A percentile compares a stretch with the other conserved stretches of the same genome.
Evolutionary conservation across 2,113 vertebrate genomes (phyloP).

Genomic region (Galeopterus variegatus): DNA sequence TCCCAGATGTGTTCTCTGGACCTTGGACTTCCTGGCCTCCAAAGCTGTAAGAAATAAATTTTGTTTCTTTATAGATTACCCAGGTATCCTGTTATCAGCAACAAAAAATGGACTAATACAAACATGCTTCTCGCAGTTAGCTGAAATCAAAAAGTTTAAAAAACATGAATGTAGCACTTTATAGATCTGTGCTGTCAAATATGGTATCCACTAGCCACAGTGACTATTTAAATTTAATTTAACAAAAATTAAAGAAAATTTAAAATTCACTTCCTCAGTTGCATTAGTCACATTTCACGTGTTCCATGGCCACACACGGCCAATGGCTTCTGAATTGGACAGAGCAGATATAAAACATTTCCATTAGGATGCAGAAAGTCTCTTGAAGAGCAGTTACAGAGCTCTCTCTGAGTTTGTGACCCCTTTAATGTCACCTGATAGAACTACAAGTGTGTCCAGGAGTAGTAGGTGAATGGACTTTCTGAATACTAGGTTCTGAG

Average conservation of each 20-base stretch:
- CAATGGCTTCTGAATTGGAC: neutral
- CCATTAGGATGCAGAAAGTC: neutral
- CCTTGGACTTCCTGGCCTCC: too few relatives aligned
- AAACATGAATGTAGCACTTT: neutral
- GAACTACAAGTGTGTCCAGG: constrained; percentile 6
- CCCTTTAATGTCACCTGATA: constrained; percentile 8
- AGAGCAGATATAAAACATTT: neutral
- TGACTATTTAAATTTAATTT: neutral
- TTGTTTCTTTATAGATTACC: too few relatives aligned
- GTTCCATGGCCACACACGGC: neutral
- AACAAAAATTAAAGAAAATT: constrained; percentile 22
- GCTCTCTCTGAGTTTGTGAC: neutral
- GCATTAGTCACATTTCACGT: neutral
- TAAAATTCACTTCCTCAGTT: neutral
- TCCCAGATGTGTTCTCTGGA: too few relatives aligned
- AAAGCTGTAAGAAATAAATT: too few relatives aligned
- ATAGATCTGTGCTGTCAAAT: neutral
- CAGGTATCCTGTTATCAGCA: too few relatives aligned
- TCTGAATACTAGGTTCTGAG: constrained; percentile 63
- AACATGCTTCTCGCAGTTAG: neutral
- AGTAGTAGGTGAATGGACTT: constrained; percentile 37
- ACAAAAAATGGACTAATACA: too few relatives aligned
- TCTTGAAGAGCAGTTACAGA: neutral
- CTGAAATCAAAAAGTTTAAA: neutral
- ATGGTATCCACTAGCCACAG: neutral